A percentile compares a stretch with the other conserved stretches of the same genome.
phyloP scores from a whole-genome alignment of 2,113 vertebrate species.

The Dascyllus trimaculatus region DNA sequence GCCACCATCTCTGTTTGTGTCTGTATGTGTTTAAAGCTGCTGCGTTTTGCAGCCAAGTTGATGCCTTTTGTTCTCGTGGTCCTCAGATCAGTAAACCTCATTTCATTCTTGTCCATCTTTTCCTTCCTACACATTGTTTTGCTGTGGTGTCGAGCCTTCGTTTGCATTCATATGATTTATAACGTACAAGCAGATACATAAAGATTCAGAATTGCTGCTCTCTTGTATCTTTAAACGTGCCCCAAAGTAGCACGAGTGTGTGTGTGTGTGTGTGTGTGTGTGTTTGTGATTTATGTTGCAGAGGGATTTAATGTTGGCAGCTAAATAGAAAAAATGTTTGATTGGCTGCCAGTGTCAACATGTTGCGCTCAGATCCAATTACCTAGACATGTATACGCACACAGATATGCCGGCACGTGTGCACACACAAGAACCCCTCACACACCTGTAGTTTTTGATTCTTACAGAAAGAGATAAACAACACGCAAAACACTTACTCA shows the following conservation, averaged over 20 bases:
- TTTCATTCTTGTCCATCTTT: not conserved
- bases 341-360: conserved; percentile 74
- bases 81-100: not conserved
- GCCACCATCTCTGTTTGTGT: conserved; percentile 1
- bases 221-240: conserved; percentile 32
- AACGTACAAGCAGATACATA: conserved; percentile 5
- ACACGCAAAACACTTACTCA: not conserved
- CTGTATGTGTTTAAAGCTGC: conserved; percentile 10
- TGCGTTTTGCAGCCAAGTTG: conserved; percentile 8
- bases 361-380: conserved; percentile 70
- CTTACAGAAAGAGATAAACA: conserved; percentile 20
- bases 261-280: not conserved
- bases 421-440: conserved; percentile 8
- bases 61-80: conserved; percentile 16
- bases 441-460: conserved; percentile 1
- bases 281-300: conserved; percentile 36
- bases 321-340: conserved; percentile 60
- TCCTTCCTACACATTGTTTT: not conserved
- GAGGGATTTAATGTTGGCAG: conserved; percentile 65
- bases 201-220: conserved; percentile 1
- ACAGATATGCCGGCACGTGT: conserved; percentile 13
- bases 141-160: not conserved
- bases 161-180: conserved; percentile 40
- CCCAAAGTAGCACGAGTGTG: conserved; percentile 1
- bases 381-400: conserved; percentile 46